Percentiles rank a stretch among this genome's conserved stretches.
Conservation (phyloP, 2,888 invertebrate species). For the Pinctada fucata region DNA sequence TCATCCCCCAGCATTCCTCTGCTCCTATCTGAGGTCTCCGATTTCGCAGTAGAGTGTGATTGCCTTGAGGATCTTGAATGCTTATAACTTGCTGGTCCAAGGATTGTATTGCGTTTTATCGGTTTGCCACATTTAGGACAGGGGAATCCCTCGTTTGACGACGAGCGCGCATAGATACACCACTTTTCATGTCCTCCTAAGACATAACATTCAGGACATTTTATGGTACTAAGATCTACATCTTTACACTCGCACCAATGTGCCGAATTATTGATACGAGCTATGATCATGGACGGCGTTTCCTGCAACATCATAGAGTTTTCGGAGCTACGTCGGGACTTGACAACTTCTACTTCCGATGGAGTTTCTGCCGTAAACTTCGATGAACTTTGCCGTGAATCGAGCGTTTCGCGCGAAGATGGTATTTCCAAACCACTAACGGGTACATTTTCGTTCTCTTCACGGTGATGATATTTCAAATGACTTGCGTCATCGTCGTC, state of each 20-base stretch:
- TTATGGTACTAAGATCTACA: constrained; percentile 23
- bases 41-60: constrained; percentile 7
- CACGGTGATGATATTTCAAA: constrained; percentile 38
- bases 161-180: constrained; percentile 35
- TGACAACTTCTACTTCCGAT: background rate
- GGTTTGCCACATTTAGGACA: constrained; percentile 39
- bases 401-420: constrained; percentile 25
- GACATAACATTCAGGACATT: constrained; percentile 33
- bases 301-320: constrained; percentile 8
- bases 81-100: constrained; percentile 8
- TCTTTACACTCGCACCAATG: constrained; percentile 38
- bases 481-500: constrained; percentile 18
- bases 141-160: constrained; percentile 22
- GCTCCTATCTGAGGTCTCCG: background rate
- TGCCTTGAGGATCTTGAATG: background rate
- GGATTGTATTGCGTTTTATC: constrained; percentile 28
- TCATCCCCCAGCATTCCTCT: background rate
- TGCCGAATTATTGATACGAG: constrained; percentile 25
- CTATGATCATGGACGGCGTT: constrained; percentile 30
- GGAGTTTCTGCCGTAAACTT: background rate
- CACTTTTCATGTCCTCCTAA: constrained; percentile 42
- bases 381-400: constrained; percentile 1
- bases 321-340: constrained; percentile 10
- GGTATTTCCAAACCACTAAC: constrained; percentile 26
- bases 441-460: constrained; percentile 29